phyloP scores from a whole-genome alignment of 2,113 vertebrate species.

The Pimephales promelas region DNA sequence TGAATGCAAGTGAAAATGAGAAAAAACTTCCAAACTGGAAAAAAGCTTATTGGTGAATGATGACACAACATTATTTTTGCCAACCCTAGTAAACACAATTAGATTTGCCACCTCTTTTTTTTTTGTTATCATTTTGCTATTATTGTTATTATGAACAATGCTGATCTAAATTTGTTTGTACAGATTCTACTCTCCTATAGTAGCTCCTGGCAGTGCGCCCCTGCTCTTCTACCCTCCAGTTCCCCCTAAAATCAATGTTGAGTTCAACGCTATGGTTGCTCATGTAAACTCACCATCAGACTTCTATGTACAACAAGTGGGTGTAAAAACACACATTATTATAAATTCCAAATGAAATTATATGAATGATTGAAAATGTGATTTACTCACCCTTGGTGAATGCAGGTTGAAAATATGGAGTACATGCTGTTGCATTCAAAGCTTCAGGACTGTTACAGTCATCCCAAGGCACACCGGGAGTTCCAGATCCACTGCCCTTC shows the following conservation, averaged over 20 bases:
- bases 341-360: background rate
- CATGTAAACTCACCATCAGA: constrained; percentile 84
- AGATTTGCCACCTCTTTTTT: too few relatives aligned
- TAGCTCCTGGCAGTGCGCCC: constrained; percentile 50
- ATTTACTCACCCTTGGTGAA: background rate
- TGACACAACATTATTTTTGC: too few relatives aligned
- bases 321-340: constrained; percentile 45
- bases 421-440: constrained; percentile 73
- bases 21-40: too few relatives aligned
- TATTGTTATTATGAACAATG: background rate
- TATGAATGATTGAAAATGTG: background rate
- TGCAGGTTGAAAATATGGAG: constrained; percentile 79
- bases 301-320: constrained; percentile 90
- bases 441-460: constrained; percentile 79
- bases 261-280: constrained; percentile 77
- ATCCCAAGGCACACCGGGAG: constrained; percentile 57
- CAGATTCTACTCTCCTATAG: constrained; percentile 71
- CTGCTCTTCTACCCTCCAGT: constrained; percentile 76
- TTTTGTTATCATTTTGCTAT: too few relatives aligned
- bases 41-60: too few relatives aligned
- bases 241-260: constrained; percentile 71
- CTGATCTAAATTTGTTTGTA: constrained; percentile 2
- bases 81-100: too few relatives aligned
- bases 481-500: constrained; percentile 77
- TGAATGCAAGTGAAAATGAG: too few relatives aligned